Base-by-base conservation (phyloP, 2,113 vertebrate species). In the Pyxicephalus adspersus region DNA sequence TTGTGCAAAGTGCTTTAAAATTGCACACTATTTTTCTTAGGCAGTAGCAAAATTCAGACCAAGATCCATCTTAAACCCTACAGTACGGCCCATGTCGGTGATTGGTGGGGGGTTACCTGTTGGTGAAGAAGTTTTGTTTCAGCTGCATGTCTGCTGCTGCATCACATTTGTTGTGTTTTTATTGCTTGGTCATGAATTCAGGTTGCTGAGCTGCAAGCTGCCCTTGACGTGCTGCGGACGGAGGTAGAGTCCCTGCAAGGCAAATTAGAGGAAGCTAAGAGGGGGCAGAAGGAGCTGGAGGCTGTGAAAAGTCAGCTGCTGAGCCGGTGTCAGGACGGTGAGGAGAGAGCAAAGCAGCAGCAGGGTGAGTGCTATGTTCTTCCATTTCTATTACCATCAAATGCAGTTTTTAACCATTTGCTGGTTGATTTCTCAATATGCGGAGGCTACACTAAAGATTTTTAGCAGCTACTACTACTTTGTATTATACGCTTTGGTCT, bases 341-440 rank as follows among this genome's bases (percentile, higher is more conserved):
- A 88, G 80, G 86, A 74, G 79, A 87, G 89, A 67, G 80, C 83
- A 6, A 83, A 86, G 68, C 83, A 85, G 3, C 83, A 83, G 57
- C 86, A 81, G 85, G 87, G 93, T 94, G 83, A 94, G 93, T 92
- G 88, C 11, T 2, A 8, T 64, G 15, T 18, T 13, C 38, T 13
- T 45, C 38, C 38, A n/a, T 45, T 8, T 45, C 38, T 45, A 13
- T 45, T 45, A 13, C 15, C 38, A 45, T 13, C n/a, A n/a, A n/a
- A n/a, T n/a, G n/a, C n/a, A n/a, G n/a, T n/a, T n/a, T n/a, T n/a
- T n/a, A n/a, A n/a, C n/a, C n/a, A n/a, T n/a, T n/a, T n/a, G n/a
- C n/a, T n/a, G n/a, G n/a, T n/a, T n/a, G 9, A 25, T 11, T 1
- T 16, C 16, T 23, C 9, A 19, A n/a, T 34, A n/a, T 66, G 16